Percentiles rank a stretch among this genome's conserved stretches.
Conservation (phyloP, 2,797 vertebrate genomes). For the Enteromius unitaeniatus region DNA sequence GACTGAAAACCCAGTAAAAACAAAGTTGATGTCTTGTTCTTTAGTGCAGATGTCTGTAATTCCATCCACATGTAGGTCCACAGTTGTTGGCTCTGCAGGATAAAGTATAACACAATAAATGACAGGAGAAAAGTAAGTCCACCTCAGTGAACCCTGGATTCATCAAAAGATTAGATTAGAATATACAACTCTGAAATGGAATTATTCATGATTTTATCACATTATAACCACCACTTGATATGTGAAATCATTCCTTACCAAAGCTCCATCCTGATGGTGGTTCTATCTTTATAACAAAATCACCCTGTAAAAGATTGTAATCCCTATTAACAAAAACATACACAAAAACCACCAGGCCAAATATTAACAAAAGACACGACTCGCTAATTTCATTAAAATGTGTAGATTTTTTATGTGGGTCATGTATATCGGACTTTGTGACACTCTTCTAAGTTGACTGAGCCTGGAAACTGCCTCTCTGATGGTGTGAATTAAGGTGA, state of each 20-base stretch:
- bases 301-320: conserved; percentile 80
- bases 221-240: neutral
- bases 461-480: neutral
- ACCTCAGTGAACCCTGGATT: neutral
- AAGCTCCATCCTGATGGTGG: conserved; percentile 98
- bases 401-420: neutral
- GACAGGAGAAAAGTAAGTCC: neutral
- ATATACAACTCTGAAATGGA: neutral
- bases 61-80: conserved; percentile 95
- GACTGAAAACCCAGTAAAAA: conserved; percentile 96
- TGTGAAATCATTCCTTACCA: conserved; percentile 79
- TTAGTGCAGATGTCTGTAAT: conserved; percentile 95
- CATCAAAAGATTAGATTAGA: neutral
- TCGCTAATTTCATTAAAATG: neutral
- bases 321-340: neutral
- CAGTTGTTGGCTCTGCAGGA: conserved; percentile 88
- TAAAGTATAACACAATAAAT: neutral
- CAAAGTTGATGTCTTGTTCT: conserved; percentile 96
- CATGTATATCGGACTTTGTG: neutral
- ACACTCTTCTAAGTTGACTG: neutral
- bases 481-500: conserved; percentile 1
- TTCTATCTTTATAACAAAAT: conserved; percentile 98
- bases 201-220: neutral
- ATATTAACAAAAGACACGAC: neutral
- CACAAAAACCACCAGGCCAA: neutral